Evolutionary conservation across 2,113 vertebrate genomes (phyloP).

Genomic region (Sebastes schlegelii): DNA sequence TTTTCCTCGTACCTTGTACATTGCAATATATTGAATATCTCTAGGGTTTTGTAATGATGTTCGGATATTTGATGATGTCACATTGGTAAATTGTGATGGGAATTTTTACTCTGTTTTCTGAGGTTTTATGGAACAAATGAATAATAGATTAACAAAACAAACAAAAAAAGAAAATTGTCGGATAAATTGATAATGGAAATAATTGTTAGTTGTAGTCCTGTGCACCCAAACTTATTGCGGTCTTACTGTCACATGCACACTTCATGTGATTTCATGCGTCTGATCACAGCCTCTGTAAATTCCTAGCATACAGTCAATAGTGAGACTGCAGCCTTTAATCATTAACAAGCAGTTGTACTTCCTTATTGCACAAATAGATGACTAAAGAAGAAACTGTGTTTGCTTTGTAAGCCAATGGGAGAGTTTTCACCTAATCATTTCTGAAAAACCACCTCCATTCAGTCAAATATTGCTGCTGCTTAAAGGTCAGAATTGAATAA

Average conservation of each 20-base stretch:
- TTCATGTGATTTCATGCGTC: background rate
- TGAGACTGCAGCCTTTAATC: background rate
- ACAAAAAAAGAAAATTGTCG: background rate
- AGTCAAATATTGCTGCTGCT: background rate
- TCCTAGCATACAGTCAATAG: background rate
- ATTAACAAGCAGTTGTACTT: constrained; percentile 26
- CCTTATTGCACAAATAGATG: background rate
- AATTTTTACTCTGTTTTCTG: background rate
- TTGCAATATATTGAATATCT: too few relatives aligned
- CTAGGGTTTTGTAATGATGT: background rate
- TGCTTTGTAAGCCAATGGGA: background rate
- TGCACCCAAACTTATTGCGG: background rate
- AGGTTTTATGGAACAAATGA: background rate
- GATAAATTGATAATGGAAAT: background rate
- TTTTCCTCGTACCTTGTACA: too few relatives aligned
- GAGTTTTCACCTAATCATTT: background rate
- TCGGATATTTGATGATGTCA: background rate
- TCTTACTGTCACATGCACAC: constrained; percentile 6
- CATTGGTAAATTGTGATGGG: too few relatives aligned
- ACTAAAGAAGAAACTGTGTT: background rate
- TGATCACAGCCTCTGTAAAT: background rate
- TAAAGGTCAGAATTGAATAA: background rate
- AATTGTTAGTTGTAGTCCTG: background rate
- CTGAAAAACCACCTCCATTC: background rate
- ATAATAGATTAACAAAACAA: background rate